phyloP scores from a whole-genome alignment of 2,888 invertebrate genomes.

The Willowsia nigromaculata region DNA sequence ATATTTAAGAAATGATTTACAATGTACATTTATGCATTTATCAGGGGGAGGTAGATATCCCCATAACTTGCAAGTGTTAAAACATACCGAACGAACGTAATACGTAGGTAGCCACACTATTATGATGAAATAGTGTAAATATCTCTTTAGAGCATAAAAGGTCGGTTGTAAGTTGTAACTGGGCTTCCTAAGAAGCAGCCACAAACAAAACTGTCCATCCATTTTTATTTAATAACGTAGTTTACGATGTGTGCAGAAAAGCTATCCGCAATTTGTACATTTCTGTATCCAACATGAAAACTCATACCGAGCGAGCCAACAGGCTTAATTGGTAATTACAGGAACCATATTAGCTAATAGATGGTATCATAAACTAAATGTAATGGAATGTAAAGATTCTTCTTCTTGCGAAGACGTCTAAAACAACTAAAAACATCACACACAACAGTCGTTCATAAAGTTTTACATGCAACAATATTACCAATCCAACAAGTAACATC shows the following conservation, averaged over 20 bases:
- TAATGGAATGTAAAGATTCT: constrained; percentile 55
- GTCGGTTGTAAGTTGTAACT: not conserved
- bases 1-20: not conserved
- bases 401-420: not conserved
- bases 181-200: constrained; percentile 41
- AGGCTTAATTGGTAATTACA: constrained; percentile 66
- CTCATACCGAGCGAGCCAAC: constrained; percentile 26
- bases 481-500: constrained; percentile 15
- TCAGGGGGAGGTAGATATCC: not conserved
- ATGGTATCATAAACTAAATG: constrained; percentile 59
- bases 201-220: not conserved
- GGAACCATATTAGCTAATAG: constrained; percentile 67
- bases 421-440: not conserved
- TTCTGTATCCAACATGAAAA: not conserved
- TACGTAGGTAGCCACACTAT: not conserved
- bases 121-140: too few relatives aligned
- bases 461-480: constrained; percentile 28
- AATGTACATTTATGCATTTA: not conserved
- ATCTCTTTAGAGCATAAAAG: too few relatives aligned
- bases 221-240: constrained; percentile 32
- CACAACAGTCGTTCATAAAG: too few relatives aligned
- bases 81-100: not conserved
- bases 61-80: not conserved
- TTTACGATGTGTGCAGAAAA: constrained; percentile 56
- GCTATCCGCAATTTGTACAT: constrained; percentile 42